Percentiles rank a stretch among this genome's conserved stretches.
These are phyloP conservation scores for Hecatera dysodea DNA, from an alignment of 2,888 invertebrate genomes.

Conservation along the genomic window DNA sequence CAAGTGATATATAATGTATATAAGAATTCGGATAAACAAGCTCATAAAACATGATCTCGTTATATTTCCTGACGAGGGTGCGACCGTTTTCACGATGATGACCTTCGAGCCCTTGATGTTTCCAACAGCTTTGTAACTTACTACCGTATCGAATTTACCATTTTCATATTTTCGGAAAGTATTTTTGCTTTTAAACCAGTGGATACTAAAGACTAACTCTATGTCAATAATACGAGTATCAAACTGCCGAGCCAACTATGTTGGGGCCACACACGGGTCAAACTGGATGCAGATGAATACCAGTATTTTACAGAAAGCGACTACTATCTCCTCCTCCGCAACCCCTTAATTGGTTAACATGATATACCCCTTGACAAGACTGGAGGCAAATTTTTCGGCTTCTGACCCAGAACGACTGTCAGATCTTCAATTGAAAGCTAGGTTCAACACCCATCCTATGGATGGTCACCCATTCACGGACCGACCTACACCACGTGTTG, in stretches of 20 bases:
- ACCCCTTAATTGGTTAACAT: not conserved
- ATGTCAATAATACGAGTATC: too few species aligned
- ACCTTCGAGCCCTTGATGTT: slow-evolving; percentile 67
- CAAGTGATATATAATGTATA: slow-evolving; percentile 47
- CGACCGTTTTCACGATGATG: slow-evolving; percentile 68
- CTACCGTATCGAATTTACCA: slow-evolving; percentile 30
- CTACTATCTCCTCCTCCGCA: too few species aligned
- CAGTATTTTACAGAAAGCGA: too few species aligned
- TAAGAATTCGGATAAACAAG: slow-evolving; percentile 76
- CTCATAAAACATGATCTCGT: slow-evolving; percentile 77
- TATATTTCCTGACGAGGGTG: slow-evolving; percentile 77
- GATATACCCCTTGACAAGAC: not conserved
- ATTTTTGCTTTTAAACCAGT: not conserved
- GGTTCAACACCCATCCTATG: not conserved
- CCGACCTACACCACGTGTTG: not conserved
- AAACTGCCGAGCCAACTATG: too few species aligned
- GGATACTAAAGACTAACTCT: not conserved
- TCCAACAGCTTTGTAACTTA: slow-evolving; percentile 50
- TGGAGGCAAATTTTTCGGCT: not conserved
- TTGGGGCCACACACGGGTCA: too few species aligned
- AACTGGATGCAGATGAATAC: too few species aligned
- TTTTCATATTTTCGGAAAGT: not conserved
- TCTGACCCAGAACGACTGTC: not conserved
- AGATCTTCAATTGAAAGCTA: not conserved
- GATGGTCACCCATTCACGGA: not conserved